A percentile compares a stretch with the other conserved stretches of the same genome.
Conservation (phyloP, 1,140 invertebrate genomes). For the Drosophila quadrilineata region DNA sequence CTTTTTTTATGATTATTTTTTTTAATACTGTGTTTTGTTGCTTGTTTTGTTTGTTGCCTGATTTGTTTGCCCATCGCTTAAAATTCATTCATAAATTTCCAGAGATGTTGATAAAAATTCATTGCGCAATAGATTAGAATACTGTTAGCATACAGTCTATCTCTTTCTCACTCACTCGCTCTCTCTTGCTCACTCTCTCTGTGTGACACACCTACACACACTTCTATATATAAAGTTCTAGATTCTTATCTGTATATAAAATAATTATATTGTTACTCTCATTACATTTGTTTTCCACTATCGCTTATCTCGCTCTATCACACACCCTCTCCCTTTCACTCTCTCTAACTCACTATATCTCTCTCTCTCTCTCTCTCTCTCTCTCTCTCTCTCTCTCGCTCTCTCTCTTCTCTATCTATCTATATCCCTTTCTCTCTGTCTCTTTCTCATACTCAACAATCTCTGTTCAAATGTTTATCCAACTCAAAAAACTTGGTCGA, state of each 20-base stretch:
- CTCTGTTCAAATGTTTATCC: too few relatives aligned
- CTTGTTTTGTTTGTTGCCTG: conserved; percentile 14
- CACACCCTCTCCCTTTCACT: background rate
- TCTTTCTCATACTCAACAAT: background rate
- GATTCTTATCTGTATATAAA: too few relatives aligned
- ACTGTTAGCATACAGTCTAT: conserved; percentile 10
- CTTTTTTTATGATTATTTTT: background rate
- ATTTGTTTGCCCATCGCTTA: conserved; percentile 30
- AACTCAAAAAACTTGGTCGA: too few relatives aligned
- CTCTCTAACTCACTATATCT: background rate
- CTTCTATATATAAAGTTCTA: too few relatives aligned
- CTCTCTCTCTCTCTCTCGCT: background rate
- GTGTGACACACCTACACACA: background rate
- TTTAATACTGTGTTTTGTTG: background rate
- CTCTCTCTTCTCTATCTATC: background rate
- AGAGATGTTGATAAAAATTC: conserved; percentile 43
- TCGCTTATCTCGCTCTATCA: too few relatives aligned
- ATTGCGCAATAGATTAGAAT: conserved; percentile 59
- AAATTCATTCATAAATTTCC: conserved; percentile 67
- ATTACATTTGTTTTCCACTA: too few relatives aligned
- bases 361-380: background rate
- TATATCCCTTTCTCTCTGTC: background rate
- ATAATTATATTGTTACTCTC: too few relatives aligned
- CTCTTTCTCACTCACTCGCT: conserved; percentile 13
- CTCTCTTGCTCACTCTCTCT: background rate